Percentiles rank a stretch among this genome's conserved stretches.
These are phyloP conservation scores for Neotoxoptera formosana DNA, from an alignment of 1,140 invertebrate species.

Conservation along the genomic window DNA sequence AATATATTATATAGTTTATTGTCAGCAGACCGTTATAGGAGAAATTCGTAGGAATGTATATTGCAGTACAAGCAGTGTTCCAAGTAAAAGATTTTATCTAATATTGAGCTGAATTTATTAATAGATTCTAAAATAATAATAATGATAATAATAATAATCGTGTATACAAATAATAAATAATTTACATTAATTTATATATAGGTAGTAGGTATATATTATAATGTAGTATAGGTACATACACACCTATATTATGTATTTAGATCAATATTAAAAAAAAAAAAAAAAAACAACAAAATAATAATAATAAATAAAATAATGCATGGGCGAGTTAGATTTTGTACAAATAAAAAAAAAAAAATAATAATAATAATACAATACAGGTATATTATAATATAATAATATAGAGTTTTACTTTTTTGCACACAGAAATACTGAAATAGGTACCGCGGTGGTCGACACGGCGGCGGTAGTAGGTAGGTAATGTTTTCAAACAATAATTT, in stretches of 20 bases:
- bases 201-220: background rate
- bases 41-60: background rate
- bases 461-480: background rate
- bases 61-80: background rate
- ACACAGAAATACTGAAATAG: background rate
- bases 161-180: constrained; percentile 50
- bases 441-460: background rate
- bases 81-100: background rate
- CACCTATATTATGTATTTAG: background rate
- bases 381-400: constrained; percentile 18
- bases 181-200: constrained; percentile 16
- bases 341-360: constrained; percentile 18
- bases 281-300: constrained; percentile 46
- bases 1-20: background rate
- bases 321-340: constrained; percentile 13
- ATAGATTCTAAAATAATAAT: constrained; percentile 53
- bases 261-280: constrained; percentile 52
- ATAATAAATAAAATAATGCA: constrained; percentile 38
- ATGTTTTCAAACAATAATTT: background rate
- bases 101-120: constrained; percentile 51
- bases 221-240: background rate
- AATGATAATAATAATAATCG: constrained; percentile 31
- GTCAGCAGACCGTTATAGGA: background rate
- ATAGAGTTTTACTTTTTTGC: background rate
- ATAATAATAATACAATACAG: constrained; percentile 31